Evolutionary conservation across 2,888 invertebrate genomes (phyloP), one percentile per base, ranked within the genome.

Genomic region (Entomobrya proxima): DNA sequence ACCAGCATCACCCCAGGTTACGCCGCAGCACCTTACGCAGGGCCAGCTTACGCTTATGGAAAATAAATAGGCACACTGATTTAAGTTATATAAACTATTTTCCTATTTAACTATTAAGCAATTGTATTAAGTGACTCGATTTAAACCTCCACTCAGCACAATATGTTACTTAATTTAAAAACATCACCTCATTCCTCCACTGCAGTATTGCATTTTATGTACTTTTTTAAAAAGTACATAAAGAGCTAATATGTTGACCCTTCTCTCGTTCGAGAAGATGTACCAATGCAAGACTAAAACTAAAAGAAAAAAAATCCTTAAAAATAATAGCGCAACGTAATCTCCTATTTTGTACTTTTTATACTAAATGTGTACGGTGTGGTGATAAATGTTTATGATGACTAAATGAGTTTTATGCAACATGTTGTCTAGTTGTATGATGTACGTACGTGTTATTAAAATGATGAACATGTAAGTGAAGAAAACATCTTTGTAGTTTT

Each of bases 281-380:
- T 79, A 79, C 79, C 80, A 81, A 81, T 81, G 80, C 80, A 81
- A 81, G 80, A 81, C 80, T 81, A n/a, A 55, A 67, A 72, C 30
- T 50, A 30, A 37, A 21, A 74, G 50, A 37, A 32, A 64, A 64
- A 32, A 37, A 2, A 18, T 24, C 44, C 72, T 18, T 27, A 72
- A 74, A 74, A 47, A 74, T 7, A 27, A 64, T 64, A 64, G 78
- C 47, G 47, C 61, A 44, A 78, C 44, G 2, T 55, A 40, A 81
- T 69, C 40, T 58, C 52, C 52, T 72, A 32, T 81, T 81, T 72
- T 81, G 37, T 79, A 79, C 69, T 30, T 64, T 79, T 79, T 79
- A 47, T 78, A 78, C 61, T 78, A 37, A 76, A 47, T 69, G 78
- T 81, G 55, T 58, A 37, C 27, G 18, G 50, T 32, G 35, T 40